Evolutionary conservation across 2,113 vertebrate species (phyloP).

Genomic region (Amphiprion percula): DNA sequence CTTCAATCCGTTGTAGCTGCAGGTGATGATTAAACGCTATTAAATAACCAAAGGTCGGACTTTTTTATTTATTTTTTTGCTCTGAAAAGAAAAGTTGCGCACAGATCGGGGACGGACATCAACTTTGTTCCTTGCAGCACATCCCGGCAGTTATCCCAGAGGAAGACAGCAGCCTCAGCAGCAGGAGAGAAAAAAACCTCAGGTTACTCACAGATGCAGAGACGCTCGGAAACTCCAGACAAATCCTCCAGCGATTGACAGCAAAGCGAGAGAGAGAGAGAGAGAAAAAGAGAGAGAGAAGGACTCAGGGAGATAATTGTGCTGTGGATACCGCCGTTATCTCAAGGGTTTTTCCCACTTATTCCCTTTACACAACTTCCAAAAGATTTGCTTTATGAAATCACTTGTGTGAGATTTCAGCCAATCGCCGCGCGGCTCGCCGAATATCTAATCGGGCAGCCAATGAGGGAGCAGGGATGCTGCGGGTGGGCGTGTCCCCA

Average conservation of each 20-base stretch:
- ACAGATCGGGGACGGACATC: neutral
- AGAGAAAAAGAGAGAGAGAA: neutral
- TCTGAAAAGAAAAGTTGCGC: conserved; percentile 41
- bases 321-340: conserved; percentile 53
- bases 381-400: conserved; percentile 84
- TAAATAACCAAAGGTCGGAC: neutral
- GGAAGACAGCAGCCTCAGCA: conserved; percentile 23
- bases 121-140: conserved; percentile 62
- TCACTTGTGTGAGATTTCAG: conserved; percentile 59
- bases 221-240: conserved; percentile 58
- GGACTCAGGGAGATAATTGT: conserved; percentile 30
- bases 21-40: conserved; percentile 12
- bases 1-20: conserved; percentile 7
- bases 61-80: neutral
- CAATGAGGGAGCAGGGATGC: conserved; percentile 64
- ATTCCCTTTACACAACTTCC: conserved; percentile 83
- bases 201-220: conserved; percentile 78
- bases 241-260: conserved; percentile 66
- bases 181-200: conserved; percentile 15
- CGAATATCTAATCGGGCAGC: conserved; percentile 71
- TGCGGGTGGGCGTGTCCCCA: conserved; percentile 62
- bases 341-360: conserved; percentile 70
- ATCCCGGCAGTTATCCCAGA: conserved; percentile 45
- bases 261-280: conserved; percentile 9
- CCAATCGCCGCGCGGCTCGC: conserved; percentile 69